Evolutionary conservation across 2,797 vertebrate species (phyloP), one percentile per base, ranked within the genome.

Genomic region (Orestias chungarensis): DNA sequence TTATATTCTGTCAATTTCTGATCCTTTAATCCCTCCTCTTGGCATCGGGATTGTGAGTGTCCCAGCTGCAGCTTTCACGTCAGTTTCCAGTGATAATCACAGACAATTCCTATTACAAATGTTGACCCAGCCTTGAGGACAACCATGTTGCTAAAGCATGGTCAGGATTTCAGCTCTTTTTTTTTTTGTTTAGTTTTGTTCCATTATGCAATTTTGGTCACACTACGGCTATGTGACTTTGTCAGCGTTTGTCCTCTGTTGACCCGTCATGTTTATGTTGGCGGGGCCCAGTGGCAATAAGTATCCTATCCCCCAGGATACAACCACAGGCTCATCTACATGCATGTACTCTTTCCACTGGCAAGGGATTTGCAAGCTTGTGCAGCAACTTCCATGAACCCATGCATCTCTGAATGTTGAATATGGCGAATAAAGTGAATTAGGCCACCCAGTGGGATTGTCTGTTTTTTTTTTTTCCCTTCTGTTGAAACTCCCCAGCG

Each of bases 381-480:
- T 46, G 15, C 52, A 18, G 81, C 72, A 62, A 67, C 49, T 67
- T 70, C 57, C 33, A 70, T 55, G 54, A 46, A 66, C 64, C 33
- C 55, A 62, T 67, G 66, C 62, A 49, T 57, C 74, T 27, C 6
- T 67, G 52, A 54, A 44, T 52, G 67, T 74, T 73, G 83, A 84
- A 75, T 50, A 66, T 20, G 68, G 75, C 64, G 83, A 83, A 77
- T 43, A 69, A 43, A 77, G 73, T 76, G 66, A 88, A 86, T 6
- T 75, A 86, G 76, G 76, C 78, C 83, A 87, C 73, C 55, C 73
- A 9, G 33, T 66, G 47, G 68, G 67, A 40, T 52, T 75, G 78
- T 79, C 86, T 88, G 20, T 46, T 46, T n/a, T 50, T 50, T 49
- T 55, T 71, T 69, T 20, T 49, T 66, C 59, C 14, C 17, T 70